Percentiles rank a stretch among this genome's conserved stretches.
These are phyloP conservation scores for Hexactinellida sp. DNA, from an alignment of 37 sponge, comb jelly and placozoan genomes.

Conservation along the genomic window DNA sequence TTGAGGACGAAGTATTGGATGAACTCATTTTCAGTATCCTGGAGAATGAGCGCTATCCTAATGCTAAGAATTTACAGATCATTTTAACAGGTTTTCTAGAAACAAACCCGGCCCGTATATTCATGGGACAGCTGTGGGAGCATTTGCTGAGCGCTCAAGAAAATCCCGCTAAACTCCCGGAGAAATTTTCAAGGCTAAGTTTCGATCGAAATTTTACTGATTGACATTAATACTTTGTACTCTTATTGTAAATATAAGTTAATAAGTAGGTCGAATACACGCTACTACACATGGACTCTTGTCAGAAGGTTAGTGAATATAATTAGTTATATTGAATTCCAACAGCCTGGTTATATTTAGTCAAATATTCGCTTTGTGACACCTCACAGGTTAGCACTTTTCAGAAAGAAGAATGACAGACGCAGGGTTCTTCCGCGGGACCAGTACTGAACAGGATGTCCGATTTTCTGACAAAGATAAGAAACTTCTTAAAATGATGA, in stretches of 20 bases:
- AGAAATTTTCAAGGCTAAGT: constrained; percentile 26
- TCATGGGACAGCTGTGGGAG: constrained; percentile 89
- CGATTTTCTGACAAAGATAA: constrained; percentile 86
- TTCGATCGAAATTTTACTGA: background rate
- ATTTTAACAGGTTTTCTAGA: constrained; percentile 80
- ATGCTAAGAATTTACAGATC: constrained; percentile 76
- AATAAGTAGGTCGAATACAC: too few relatives aligned
- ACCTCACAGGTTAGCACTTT: too few relatives aligned
- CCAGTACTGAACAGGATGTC: constrained; percentile 82
- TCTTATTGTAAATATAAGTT: too few relatives aligned
- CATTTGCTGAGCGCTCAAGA: constrained; percentile 77
- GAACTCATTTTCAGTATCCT: constrained; percentile 87
- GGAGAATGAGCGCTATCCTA: constrained; percentile 65
- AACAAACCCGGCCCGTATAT: constrained; percentile 70
- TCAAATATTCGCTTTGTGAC: too few relatives aligned
- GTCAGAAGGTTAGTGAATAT: too few relatives aligned
- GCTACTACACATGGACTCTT: too few relatives aligned
- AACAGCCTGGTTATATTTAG: too few relatives aligned
- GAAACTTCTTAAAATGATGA: constrained; percentile 71
- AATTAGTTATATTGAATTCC: too few relatives aligned
- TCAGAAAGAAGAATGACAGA: too few relatives aligned
- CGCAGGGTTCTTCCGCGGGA: constrained; percentile 77
- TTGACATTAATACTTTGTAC: background rate
- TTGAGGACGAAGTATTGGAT: constrained; percentile 82
- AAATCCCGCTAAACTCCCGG: constrained; percentile 38